Evolutionary conservation across 1,140 invertebrate species (phyloP), one percentile per base, ranked within the genome.

Genomic region (Oppia nitens): DNA sequence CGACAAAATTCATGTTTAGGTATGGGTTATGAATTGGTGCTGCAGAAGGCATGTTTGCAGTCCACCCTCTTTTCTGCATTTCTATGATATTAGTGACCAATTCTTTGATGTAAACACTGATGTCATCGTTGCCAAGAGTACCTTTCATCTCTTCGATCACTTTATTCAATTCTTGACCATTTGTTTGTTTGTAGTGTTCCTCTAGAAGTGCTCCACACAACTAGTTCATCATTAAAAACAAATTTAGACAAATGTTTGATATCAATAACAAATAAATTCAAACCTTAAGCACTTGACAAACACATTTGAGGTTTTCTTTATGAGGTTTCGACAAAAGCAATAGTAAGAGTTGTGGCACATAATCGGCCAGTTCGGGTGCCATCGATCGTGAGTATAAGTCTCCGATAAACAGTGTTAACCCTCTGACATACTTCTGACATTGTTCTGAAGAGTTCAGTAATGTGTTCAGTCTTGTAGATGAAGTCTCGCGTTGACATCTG

Each of bases 211-310:
- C 17, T 23, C 57, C 57, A 53, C 50, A 53, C 4, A 59, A 21
- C 57, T 59, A 17, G n/a, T 11, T 9, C 49, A 50, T 9, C 6
- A 50, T 21, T 9, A n/a, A n/a, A n/a, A n/a, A n/a, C n/a, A n/a
- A n/a, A n/a, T n/a, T n/a, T n/a, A n/a, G n/a, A n/a, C n/a, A n/a
- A n/a, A n/a, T n/a, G n/a, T n/a, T n/a, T n/a, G n/a, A 58, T 55
- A n/a, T 2, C 2, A n/a, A 20, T 2, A 53, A 28, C 26, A 53
- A 50, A 29, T 4, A 54, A 26, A 53, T 23, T 14, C 1, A 49
- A 66, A 73, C 74, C 64, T 78, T 78, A 6, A 78, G 61, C 24
- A 74, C 73, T 67, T 77, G 73, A 65, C 75, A 77, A 57, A 74
- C 71, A 64, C 73, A 76, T 62, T 77, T 77, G 1, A 65, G 28